Evolutionary conservation across 1,140 invertebrate species (phyloP).

Genomic region (Tetragnatha versicolor): DNA sequence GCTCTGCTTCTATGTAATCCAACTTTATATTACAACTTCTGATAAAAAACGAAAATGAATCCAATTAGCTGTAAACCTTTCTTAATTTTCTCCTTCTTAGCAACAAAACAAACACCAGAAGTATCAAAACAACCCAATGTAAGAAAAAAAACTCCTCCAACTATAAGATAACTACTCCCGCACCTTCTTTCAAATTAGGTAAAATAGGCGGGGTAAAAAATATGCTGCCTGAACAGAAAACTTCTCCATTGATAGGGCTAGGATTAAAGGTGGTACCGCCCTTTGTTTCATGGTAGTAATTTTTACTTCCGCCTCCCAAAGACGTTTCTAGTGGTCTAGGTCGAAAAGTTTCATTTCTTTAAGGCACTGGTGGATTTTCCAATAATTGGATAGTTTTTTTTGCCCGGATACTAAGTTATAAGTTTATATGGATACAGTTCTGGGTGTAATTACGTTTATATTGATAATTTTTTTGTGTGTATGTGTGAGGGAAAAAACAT

Average conservation of each 20-base stretch:
- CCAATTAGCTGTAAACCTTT: too few relatives aligned
- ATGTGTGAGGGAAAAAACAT: too few relatives aligned
- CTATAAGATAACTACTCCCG: conserved; percentile 8
- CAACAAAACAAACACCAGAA: not conserved
- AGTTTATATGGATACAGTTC: too few relatives aligned
- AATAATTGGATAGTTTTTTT: conserved; percentile 29
- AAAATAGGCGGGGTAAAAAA: conserved; percentile 14
- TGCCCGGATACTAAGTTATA: too few relatives aligned
- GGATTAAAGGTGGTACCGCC: not conserved
- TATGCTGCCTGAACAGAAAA: not conserved
- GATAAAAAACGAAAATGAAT: too few relatives aligned
- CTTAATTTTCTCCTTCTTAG: too few relatives aligned
- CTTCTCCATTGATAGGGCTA: conserved; percentile 8
- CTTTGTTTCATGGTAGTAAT: not conserved
- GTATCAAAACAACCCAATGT: not conserved
- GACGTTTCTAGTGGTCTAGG: too few relatives aligned
- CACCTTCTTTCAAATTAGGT: conserved; percentile 19
- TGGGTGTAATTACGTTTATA: too few relatives aligned
- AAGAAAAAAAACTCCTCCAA: conserved; percentile 8
- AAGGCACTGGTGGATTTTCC: not conserved
- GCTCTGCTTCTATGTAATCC: too few relatives aligned
- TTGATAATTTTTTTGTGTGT: too few relatives aligned
- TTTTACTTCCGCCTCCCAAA: not conserved
- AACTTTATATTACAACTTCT: too few relatives aligned
- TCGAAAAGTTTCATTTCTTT: not conserved